Conservation (phyloP, 2,113 vertebrate species). For the Alaudala cheleensis region DNA sequence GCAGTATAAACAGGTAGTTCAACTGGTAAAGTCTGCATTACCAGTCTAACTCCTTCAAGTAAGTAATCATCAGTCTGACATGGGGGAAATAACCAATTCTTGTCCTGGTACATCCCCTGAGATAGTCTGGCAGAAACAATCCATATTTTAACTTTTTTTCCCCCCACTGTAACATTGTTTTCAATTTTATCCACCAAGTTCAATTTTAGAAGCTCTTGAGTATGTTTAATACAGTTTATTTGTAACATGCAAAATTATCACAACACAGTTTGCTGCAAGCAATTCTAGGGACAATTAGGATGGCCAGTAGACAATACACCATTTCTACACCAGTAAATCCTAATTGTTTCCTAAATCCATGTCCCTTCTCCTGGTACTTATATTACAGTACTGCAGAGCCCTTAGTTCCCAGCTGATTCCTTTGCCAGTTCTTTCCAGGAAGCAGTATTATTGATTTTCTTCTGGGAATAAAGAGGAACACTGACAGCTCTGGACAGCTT, state of each 20-base stretch:
- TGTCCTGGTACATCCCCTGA: neutral
- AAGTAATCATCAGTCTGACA: neutral
- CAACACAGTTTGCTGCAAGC: neutral
- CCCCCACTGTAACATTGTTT: neutral
- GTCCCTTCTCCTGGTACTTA: neutral
- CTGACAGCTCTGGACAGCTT: neutral
- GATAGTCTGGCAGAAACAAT: neutral
- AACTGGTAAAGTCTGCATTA: neutral
- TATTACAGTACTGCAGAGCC: neutral
- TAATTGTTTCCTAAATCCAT: neutral
- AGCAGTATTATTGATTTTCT: neutral
- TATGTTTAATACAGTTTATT: neutral
- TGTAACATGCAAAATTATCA: neutral
- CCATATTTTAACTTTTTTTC: neutral
- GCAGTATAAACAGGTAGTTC: neutral
- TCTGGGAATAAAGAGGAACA: neutral
- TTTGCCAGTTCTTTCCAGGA: neutral
- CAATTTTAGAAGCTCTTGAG: neutral
- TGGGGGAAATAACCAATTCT: neutral
- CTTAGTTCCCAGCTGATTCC: neutral
- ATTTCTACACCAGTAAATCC: neutral
- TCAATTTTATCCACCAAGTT: neutral
- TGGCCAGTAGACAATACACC: neutral
- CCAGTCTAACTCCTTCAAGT: neutral
- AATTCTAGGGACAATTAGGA: neutral